Base-by-base conservation (phyloP, 2,113 vertebrate species). In the Zosterops borbonicus region DNA sequence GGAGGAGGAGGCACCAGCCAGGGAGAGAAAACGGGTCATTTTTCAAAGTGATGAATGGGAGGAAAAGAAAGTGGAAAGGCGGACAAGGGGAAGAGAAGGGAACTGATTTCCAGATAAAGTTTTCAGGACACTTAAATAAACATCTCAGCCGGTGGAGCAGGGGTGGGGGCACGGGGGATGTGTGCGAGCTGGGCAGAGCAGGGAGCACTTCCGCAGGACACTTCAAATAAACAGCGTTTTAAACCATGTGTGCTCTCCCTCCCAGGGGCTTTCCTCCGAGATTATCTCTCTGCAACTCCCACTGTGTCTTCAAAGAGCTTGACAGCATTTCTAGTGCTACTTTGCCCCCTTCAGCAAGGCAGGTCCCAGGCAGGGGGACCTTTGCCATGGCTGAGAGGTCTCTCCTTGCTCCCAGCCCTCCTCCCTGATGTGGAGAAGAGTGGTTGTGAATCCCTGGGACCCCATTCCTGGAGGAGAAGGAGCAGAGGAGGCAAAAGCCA, bases 21-120 rank as follows among this genome's bases (percentile, higher is more conserved):
- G 82, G 76, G 49, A 75, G 83, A 92, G 78, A 81, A 82, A 90
- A 70, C 0, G 6, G 60, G 33, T 90, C 86, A 84, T 96, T 96
- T 91, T 79, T 97, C 93, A 97, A 93, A 93, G 96, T 97, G 96
- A 97, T 97, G 90, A 92, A 97, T 97, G 96, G 94, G 90, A 94
- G 78, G 93, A 95, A 97, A 94, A 82, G 95, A 97, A 96, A 96
- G 91, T 94, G 97, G 91, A 93, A 92, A 95, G 88, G 93, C 46
- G 3, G 80, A 95, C 75, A 86, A 94, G 96, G 95, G 71, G 75
- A 87, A 92, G 68, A 94, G 94, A 91, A 93, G 77, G 94, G 94
- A 93, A 88, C 87, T 41, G 94, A 96, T 97, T 84, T 81, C 56
- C 95, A 91, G 96, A 96, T 97, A 96, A 96, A 87, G 88, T 92